A percentile compares a stretch with the other conserved stretches of the same genome.
These are phyloP conservation scores for Muscina levida DNA, from an alignment of 2,888 invertebrate species.

Conservation along the genomic window DNA sequence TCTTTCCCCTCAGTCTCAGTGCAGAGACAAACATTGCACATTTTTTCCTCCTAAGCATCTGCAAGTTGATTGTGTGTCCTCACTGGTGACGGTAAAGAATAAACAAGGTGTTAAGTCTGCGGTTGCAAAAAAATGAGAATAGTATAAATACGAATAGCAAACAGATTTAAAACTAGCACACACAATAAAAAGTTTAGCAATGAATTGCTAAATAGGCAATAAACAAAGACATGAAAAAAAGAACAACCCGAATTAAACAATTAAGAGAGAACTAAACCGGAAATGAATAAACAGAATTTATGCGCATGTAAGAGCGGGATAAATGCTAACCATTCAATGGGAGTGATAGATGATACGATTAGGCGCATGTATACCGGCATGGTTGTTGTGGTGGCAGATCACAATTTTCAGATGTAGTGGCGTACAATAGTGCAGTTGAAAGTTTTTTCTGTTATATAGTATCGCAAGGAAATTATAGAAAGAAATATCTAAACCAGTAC, in stretches of 20 bases:
- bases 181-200: background rate
- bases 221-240: too few species aligned
- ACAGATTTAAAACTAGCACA: slow-evolving; percentile 12
- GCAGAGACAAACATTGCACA: background rate
- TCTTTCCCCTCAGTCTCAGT: slow-evolving; percentile 26
- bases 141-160: background rate
- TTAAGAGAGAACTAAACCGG: background rate
- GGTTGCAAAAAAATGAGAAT: background rate
- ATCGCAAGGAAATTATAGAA: too few species aligned
- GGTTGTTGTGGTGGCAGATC: too few species aligned
- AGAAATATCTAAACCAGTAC: too few species aligned
- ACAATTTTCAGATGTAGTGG: too few species aligned
- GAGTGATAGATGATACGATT: too few species aligned
- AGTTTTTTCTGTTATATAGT: too few species aligned
- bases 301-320: too few species aligned
- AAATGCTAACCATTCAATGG: too few species aligned
- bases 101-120: background rate
- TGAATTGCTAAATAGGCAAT: slow-evolving; percentile 2
- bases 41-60: too few species aligned
- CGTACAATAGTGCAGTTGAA: too few species aligned
- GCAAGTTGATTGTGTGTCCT: background rate
- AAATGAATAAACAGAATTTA: background rate
- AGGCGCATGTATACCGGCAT: too few species aligned
- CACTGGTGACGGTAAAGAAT: slow-evolving; percentile 10
- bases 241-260: background rate